Conservation (phyloP, 1,140 invertebrate genomes). For the Trichomalopsis sarcophagae region DNA sequence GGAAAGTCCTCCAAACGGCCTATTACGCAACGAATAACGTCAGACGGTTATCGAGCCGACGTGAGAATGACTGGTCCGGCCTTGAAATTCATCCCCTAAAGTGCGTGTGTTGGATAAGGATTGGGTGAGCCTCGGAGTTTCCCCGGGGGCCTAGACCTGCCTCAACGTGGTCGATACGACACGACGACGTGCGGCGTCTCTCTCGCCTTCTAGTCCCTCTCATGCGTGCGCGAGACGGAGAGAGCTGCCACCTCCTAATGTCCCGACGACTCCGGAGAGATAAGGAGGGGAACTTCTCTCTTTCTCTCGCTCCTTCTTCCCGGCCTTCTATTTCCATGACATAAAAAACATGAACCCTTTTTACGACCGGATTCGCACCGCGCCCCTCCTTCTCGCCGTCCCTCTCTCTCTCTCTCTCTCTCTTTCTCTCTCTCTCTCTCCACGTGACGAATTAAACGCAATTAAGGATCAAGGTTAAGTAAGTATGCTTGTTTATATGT, state of each 20-base stretch:
- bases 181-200: neutral
- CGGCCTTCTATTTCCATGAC: neutral
- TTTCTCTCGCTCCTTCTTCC: neutral
- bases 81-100: constrained; percentile 72
- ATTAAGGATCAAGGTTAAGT: neutral
- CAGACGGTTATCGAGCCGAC: constrained; percentile 29
- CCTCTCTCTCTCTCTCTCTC: no score
- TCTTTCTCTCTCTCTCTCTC: neutral
- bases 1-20: no score
- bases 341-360: neutral
- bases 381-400: no score
- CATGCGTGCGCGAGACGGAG: neutral
- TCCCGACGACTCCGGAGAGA: neutral
- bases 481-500: neutral
- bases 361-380: neutral
- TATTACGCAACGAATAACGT: neutral
- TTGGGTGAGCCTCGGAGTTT: constrained; percentile 51
- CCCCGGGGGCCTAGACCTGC: constrained; percentile 67
- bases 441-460: neutral
- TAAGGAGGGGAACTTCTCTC: neutral
- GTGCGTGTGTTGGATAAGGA: constrained; percentile 66
- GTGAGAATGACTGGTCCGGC: constrained; percentile 61
- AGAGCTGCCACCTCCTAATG: neutral
- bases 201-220: neutral
- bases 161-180: constrained; percentile 60